phyloP scores from a whole-genome alignment of 2,113 vertebrate genomes.

The Crotalus horridus region DNA sequence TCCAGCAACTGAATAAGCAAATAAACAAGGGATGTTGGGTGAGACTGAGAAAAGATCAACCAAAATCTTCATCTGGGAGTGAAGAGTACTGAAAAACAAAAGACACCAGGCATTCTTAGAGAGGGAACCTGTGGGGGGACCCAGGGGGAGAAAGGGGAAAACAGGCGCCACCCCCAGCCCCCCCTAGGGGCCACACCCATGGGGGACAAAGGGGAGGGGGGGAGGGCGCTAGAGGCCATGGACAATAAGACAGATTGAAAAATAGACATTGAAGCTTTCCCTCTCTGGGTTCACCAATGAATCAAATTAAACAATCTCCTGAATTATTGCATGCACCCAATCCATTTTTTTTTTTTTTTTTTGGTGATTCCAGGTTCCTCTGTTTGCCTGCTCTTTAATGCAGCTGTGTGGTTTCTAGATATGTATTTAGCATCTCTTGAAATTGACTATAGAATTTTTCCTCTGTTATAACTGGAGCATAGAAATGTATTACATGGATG shows the following conservation, averaged over 20 bases:
- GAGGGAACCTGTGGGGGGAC: too few relatives aligned
- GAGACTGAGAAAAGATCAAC: not conserved
- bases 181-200: too few relatives aligned
- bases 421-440: not conserved
- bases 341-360: not conserved
- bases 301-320: not conserved
- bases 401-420: not conserved
- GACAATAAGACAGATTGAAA: not conserved
- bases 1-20: not conserved
- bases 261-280: not conserved
- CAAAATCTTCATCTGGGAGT: not conserved
- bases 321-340: not conserved
- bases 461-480: not conserved
- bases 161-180: too few relatives aligned
- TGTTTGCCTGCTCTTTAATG: too few relatives aligned
- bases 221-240: not conserved
- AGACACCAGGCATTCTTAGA: not conserved
- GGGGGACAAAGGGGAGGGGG: too few relatives aligned
- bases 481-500: not conserved
- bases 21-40: not conserved
- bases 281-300: not conserved
- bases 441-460: not conserved
- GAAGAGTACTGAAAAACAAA: not conserved
- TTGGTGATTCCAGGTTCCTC: not conserved
- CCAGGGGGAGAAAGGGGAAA: too few relatives aligned